Percentiles rank a stretch among this genome's conserved stretches.
phyloP scores from a whole-genome alignment of 2,888 invertebrate species.

The Eristalinus sepulchralis region DNA sequence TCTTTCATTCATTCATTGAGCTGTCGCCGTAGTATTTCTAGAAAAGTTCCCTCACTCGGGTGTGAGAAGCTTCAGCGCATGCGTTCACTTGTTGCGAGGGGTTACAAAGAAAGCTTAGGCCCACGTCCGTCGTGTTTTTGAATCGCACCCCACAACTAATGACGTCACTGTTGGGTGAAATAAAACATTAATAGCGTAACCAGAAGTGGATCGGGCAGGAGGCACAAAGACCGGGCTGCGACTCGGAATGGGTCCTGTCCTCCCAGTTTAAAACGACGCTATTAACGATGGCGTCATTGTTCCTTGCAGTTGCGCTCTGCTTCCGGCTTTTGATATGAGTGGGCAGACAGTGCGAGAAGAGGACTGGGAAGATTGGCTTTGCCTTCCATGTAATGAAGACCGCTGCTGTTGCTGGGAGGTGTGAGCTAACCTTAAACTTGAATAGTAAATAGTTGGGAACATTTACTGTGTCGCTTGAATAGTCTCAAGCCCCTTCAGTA shows the following conservation, averaged over 20 bases:
- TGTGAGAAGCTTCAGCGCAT: conserved; percentile 3
- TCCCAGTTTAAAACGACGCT: conserved; percentile 10
- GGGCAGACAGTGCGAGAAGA: not conserved
- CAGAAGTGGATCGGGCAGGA: not conserved
- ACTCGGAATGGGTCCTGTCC: not conserved
- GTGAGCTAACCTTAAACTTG: not conserved
- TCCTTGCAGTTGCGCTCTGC: conserved; percentile 46
- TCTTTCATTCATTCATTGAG: conserved; percentile 38
- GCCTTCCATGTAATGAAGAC: not conserved
- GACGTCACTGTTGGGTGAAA: conserved; percentile 77
- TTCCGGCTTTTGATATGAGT: not conserved
- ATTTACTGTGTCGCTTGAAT: too few species aligned
- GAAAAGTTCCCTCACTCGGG: conserved; percentile 3
- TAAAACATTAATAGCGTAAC: conserved; percentile 12
- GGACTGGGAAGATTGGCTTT: not conserved
- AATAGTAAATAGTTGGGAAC: not conserved
- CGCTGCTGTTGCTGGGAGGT: not conserved
- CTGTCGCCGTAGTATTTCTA: conserved; percentile 49
- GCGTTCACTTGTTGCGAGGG: conserved; percentile 29
- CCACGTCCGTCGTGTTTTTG: conserved; percentile 31
- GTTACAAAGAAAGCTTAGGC: conserved; percentile 20
- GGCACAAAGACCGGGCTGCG: not conserved
- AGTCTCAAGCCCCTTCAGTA: not conserved
- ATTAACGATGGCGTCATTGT: conserved; percentile 46
- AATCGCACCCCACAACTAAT: conserved; percentile 72